A percentile compares a stretch with the other conserved stretches of the same genome.
Conservation (phyloP, 2,113 vertebrate species). For the Theristicus caerulescens region DNA sequence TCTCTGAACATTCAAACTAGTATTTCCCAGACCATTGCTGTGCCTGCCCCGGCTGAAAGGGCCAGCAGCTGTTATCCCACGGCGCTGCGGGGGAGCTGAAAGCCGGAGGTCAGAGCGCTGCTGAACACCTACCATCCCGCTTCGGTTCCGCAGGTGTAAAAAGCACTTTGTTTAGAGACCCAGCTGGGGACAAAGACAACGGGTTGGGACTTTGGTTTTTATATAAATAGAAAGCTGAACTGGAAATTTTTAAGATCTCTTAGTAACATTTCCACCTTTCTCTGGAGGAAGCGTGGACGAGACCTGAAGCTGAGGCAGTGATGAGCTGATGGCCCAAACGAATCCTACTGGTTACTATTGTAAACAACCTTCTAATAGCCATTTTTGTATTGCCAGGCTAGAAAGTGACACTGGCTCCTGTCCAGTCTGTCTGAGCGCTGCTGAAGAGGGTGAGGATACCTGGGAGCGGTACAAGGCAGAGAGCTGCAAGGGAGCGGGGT, state of each 20-base stretch:
- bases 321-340: rapidly evolving
- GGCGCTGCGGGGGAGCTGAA: neutral
- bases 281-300: rapidly evolving
- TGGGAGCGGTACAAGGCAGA: neutral
- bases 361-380: neutral
- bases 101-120: neutral
- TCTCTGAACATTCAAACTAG: neutral
- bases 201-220: neutral
- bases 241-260: neutral
- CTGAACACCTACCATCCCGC: neutral
- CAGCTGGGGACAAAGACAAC: neutral
- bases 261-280: neutral
- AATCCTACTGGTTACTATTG: neutral
- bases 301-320: neutral
- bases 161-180: neutral
- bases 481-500: rapidly evolving
- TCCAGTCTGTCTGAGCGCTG: neutral
- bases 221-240: neutral
- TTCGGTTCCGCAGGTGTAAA: neutral
- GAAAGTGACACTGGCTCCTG: neutral
- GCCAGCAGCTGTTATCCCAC: neutral
- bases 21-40: neutral
- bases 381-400: neutral
- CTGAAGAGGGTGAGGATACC: neutral
- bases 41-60: neutral